Base-by-base conservation (phyloP, 2,797 vertebrate genomes). In the Merluccius polli region DNA sequence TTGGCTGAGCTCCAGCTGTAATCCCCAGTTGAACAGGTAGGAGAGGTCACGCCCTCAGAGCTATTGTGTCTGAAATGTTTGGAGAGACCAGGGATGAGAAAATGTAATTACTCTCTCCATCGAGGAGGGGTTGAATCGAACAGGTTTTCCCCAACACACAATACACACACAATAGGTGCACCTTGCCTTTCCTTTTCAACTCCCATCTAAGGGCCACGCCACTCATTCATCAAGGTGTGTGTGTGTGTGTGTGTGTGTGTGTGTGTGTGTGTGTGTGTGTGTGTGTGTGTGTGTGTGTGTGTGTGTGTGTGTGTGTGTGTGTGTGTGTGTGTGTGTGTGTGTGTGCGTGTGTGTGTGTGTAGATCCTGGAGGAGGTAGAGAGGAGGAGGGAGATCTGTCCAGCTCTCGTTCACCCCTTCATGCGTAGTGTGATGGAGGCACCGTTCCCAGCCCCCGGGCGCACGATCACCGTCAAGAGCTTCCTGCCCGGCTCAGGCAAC, bases 341-440 rank as follows among this genome's bases (percentile, higher is more conserved):
- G 65, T 75, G 73, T 75, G 73, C 36, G 48, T 65, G 59, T 41
- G 52, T 6, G 38, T 59, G 41, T 73, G 27, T 79, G 35, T 86
- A 99, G 98, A 97, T 99, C 85, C 87, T 99, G 89, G 98, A 98
- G 85, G 97, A 99, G 91, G 97, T 97, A 81, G 97, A 99, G 90
- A 95, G 96, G 78, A 95, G 98, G 75, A 85, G 98, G 86, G 96
- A 97, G 86, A 95, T 97, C 87, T 97, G 96, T 73, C 94, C 96
- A 0, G 95, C 96, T 0, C 92, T 99, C 0, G 98, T 99, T 32
- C 91, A 96, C 84, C 95, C 97, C 0, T 99, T 99, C 83, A 98
- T 99, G 98, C 93, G 94, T 2, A 98, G 95, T 2, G 96, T 99
- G 41, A 98, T 99, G 96, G 98, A 99, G 89, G 96, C 98, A 0